Evolutionary conservation across 2,113 vertebrate species (phyloP), one percentile per base, ranked within the genome.

Genomic region (Lepus europaeus): DNA sequence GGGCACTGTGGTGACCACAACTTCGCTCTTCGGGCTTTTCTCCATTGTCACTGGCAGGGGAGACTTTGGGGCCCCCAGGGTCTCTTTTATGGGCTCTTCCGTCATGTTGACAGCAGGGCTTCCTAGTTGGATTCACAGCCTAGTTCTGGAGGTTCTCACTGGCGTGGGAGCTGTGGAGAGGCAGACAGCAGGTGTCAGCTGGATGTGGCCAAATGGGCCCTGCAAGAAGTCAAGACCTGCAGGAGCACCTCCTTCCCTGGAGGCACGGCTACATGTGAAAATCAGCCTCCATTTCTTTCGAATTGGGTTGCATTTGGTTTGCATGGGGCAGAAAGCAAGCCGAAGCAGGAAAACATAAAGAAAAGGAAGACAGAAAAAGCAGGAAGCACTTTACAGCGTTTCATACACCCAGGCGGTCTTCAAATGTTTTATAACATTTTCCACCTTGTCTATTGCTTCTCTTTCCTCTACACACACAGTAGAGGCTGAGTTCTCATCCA

Each of bases 51-150:
- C 97, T 9, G 96, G 97, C 39, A 98, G 98, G 0, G 98, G 97
- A 77, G 98, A 92, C 17, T 98, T 98, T 16, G 99, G 98, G 63
- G 98, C 87, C 31, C 98, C 98, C 97, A 98, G 98, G 94, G 98
- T 97, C 97, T 99, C 98, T 97, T 99, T 99, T 56, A 98, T 95
- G 0, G 98, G 98, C 25, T 99, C 99, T 93, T 99, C 98, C 49
- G 98, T 98, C 99, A 99, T 99, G 51, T 96, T 97, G 1, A 33
- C 11, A 72, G 14, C 1, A 31, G 16, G n/a, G 12, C 36, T 33
- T 89, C 31, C 64, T 74, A 0, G 0, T 72, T 84, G 69, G 0
- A 0, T 59, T 97, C 81, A 70, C 33, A 92, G 81, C 77, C 95
- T 97, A 98, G 88, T 95, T 91, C 90, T 95, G 89, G 90, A 87